Evolutionary conservation across 2,113 vertebrate species (phyloP), one percentile per base, ranked within the genome.

Genomic region (Jacana jacana): DNA sequence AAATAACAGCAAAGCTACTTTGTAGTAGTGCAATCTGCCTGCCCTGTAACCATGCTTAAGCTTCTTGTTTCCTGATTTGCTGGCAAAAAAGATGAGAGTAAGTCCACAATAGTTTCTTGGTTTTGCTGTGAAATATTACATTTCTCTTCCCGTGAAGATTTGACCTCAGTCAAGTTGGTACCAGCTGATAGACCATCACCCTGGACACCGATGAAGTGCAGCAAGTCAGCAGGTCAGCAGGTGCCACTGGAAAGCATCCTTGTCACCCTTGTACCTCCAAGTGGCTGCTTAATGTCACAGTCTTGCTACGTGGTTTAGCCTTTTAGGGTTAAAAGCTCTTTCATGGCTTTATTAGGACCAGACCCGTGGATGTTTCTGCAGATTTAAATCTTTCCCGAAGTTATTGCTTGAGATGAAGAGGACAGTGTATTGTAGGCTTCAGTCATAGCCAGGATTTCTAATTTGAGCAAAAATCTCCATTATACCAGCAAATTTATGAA

Each of bases 1-100:
- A 94, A 94, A 63, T 33, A 97, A 89, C 81, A 84, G 61, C 76
- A 76, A 92, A n/a, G 23, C 76, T 75, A 49, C 92, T 92, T 57
- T 70, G 73, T 60, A 55, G 42, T 58, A 46, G 66, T 70, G 73
- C 49, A 82, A 81, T 81, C 83, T 89, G 51, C 79, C 58, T 89
- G 66, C 68, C 69, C 66, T 22, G 17, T 40, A 52, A 58, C 52
- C 31, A 39, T 6, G 86, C 17, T 42, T 39, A n/a, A 30, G 39
- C 65, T 92, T 90, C 70, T 73, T 30, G 8, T 66, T 61, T 92
- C 40, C 49, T 52, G 18, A 42, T 48, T 77, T 58, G 7, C 46
- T 88, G 66, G 17, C 35, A 82, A 72, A 13, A 51, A 79, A 57
- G 23, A n/a, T 13, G 48, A 82, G 23, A 60, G 27, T 19, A 64